Evolutionary conservation across 2,888 invertebrate genomes (phyloP).

Genomic region (Eledona agricola): DNA sequence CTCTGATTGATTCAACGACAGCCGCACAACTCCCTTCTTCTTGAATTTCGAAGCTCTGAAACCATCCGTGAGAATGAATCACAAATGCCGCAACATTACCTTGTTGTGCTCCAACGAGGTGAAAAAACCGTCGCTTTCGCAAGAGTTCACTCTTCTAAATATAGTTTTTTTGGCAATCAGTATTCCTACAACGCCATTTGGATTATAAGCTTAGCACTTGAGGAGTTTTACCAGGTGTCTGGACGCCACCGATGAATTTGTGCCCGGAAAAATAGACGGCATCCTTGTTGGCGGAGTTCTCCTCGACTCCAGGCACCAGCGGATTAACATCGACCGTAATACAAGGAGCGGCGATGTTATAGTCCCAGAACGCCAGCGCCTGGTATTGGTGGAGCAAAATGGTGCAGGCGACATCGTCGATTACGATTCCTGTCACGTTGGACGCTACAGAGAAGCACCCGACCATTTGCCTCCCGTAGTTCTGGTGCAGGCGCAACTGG

Average conservation of each 20-base stretch:
- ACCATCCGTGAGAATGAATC: slow-evolving; percentile 29
- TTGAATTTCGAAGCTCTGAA: slow-evolving; percentile 68
- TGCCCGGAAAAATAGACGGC: slow-evolving; percentile 89
- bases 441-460: slow-evolving; percentile 89
- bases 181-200: slow-evolving; percentile 68
- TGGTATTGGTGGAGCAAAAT: slow-evolving; percentile 82
- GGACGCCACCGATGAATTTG: slow-evolving; percentile 90
- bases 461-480: slow-evolving; percentile 73
- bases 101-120: slow-evolving; percentile 58
- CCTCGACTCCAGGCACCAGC: slow-evolving; percentile 73
- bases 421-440: slow-evolving; percentile 87
- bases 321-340: slow-evolving; percentile 87
- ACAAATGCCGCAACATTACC: slow-evolving; percentile 43
- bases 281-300: slow-evolving; percentile 80
- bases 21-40: slow-evolving; percentile 83
- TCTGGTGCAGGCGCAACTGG: slow-evolving; percentile 71
- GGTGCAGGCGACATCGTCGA: slow-evolving; percentile 85
- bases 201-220: slow-evolving; percentile 20
- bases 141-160: slow-evolving; percentile 62
- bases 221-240: slow-evolving; percentile 73
- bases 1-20: slow-evolving; percentile 82
- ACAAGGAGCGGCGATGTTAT: slow-evolving; percentile 84
- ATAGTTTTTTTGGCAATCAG: slow-evolving; percentile 71
- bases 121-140: slow-evolving; percentile 59
- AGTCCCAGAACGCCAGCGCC: slow-evolving; percentile 90